These are phyloP conservation scores for Cyphomyrus discorhynchus DNA, from an alignment of 2,113 vertebrate genomes.

Conservation along the genomic window DNA sequence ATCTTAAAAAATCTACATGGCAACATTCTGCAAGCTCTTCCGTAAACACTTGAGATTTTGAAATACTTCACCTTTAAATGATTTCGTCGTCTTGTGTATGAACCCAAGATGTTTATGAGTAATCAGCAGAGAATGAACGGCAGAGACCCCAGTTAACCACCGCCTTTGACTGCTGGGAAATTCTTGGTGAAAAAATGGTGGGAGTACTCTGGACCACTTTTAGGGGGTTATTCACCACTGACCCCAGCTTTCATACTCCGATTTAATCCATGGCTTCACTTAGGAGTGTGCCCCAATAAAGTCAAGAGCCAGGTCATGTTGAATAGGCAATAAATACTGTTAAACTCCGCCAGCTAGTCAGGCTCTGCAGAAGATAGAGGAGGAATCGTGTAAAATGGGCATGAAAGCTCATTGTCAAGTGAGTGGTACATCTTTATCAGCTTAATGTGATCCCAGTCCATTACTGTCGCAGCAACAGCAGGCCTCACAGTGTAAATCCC, in stretches of 20 bases:
- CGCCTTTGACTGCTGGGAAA: neutral
- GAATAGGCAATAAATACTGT: neutral
- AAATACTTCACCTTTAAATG: neutral
- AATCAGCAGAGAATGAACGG: neutral
- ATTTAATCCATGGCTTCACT: neutral
- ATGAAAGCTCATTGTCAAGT: neutral
- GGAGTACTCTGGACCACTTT: neutral
- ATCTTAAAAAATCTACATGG: neutral
- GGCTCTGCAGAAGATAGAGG: neutral
- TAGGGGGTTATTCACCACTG: neutral
- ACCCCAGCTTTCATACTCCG: neutral
- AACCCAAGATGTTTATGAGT: neutral
- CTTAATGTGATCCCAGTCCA: neutral
- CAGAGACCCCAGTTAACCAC: neutral
- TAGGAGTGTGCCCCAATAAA: neutral
- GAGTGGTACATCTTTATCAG: neutral
- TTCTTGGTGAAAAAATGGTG: neutral
- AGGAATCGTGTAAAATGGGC: neutral
- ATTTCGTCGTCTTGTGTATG: neutral
- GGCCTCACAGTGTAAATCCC: neutral
- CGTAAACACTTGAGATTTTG: conserved; percentile 16
- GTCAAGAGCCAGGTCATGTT: neutral
- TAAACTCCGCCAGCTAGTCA: neutral
- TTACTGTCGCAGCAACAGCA: neutral
- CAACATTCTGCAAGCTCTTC: neutral